A percentile compares a stretch with the other conserved stretches of the same genome.
Evolutionary conservation across 1,140 invertebrate genomes (phyloP).

Genomic region (Mycetomoellerius zeteki): DNA sequence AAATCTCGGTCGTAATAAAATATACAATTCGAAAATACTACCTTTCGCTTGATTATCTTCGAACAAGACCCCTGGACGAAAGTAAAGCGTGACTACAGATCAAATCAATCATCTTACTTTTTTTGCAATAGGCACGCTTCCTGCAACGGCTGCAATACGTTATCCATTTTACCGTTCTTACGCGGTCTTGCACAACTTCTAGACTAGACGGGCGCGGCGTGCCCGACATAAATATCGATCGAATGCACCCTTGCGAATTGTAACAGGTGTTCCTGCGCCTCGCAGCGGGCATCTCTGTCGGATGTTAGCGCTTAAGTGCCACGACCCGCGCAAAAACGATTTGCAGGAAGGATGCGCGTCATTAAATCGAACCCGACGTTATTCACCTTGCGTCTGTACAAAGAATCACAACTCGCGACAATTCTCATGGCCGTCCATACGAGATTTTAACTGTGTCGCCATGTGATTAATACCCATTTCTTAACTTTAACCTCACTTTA

Average conservation of each 20-base stretch:
- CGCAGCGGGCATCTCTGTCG: constrained; percentile 56
- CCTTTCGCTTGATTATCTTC: not conserved
- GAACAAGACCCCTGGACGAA: not conserved
- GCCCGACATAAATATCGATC: constrained; percentile 35
- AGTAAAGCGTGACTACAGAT: constrained; percentile 5
- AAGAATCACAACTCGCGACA: constrained; percentile 32
- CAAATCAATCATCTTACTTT: constrained; percentile 9
- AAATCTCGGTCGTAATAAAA: not conserved
- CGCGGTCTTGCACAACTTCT: not conserved
- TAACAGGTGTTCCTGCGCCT: constrained; percentile 64
- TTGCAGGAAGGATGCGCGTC: constrained; percentile 69
- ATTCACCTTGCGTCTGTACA: constrained; percentile 32
- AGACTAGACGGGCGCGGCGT: not conserved
- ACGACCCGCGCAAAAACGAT: constrained; percentile 64
- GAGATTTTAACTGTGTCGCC: constrained; percentile 16
- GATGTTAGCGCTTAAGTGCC: constrained; percentile 68
- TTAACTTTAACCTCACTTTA: no score
- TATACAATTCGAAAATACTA: not conserved
- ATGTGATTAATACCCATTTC: not conserved
- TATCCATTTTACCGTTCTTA: constrained; percentile 34
- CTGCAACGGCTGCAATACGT: constrained; percentile 25
- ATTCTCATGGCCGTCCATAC: constrained; percentile 40
- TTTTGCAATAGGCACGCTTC: not conserved
- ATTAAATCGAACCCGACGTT: constrained; percentile 62
- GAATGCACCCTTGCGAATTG: constrained; percentile 49